Conservation (phyloP, 2,888 invertebrate genomes). For the Hypomecis punctinalis region DNA sequence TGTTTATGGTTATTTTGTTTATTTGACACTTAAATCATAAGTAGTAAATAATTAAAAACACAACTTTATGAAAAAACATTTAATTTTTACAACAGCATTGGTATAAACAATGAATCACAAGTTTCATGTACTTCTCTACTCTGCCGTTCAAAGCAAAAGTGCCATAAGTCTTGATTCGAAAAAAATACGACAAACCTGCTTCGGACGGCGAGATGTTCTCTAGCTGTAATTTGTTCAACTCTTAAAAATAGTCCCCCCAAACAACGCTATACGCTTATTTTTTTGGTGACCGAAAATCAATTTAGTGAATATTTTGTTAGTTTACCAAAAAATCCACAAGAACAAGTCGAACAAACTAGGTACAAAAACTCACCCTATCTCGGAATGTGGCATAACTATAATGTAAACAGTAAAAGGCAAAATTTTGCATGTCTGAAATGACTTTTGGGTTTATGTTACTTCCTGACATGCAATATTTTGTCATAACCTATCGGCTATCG, state of each 20-base stretch:
- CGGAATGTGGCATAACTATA: slow-evolving; percentile 45
- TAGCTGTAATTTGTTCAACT: slow-evolving; percentile 6
- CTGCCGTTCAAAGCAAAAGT: slow-evolving; percentile 14
- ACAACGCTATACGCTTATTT: not conserved
- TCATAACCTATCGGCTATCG: not conserved
- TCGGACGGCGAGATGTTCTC: not conserved
- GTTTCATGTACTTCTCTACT: slow-evolving; percentile 34
- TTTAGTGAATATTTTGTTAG: not conserved
- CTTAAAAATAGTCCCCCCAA: not conserved
- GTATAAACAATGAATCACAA: slow-evolving; percentile 59
- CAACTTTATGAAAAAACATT: slow-evolving; percentile 65
- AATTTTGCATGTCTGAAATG: slow-evolving; percentile 3
- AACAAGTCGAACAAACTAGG: slow-evolving; percentile 2
- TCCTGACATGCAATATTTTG: not conserved
- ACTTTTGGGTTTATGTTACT: not conserved
- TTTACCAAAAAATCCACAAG: not conserved
- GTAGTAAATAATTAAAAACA: slow-evolving; percentile 9
- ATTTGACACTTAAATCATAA: no score
- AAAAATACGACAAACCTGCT: slow-evolving; percentile 5
- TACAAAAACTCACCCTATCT: slow-evolving; percentile 18
- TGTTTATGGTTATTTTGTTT: no score
- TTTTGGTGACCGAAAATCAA: not conserved
- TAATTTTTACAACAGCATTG: slow-evolving; percentile 75
- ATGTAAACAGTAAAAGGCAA: not conserved
- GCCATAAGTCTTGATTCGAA: slow-evolving; percentile 4